phyloP scores from a whole-genome alignment of 2,797 vertebrate species.

The Lithobates pipiens region DNA sequence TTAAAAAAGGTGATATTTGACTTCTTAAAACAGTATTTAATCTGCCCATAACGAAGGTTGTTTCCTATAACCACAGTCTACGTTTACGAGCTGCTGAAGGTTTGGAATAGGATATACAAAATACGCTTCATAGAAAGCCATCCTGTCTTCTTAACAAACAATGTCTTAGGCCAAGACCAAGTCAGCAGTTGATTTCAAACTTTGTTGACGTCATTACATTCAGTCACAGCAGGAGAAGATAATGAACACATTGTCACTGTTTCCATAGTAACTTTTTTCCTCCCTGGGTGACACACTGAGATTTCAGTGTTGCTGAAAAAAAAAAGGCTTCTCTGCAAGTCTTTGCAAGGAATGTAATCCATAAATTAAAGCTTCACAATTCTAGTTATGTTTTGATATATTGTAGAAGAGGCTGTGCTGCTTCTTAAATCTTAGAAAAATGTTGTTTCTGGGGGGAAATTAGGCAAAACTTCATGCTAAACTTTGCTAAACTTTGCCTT shows the following conservation, averaged over 20 bases:
- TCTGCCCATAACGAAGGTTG: background rate
- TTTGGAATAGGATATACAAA: conserved; percentile 14
- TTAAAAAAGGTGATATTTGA: too few species aligned
- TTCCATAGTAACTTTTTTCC: conserved; percentile 57
- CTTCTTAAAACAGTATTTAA: background rate
- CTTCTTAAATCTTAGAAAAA: background rate
- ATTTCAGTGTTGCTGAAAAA: conserved; percentile 47
- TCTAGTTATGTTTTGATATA: background rate
- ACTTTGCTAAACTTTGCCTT: background rate
- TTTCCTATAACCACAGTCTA: background rate
- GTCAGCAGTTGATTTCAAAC: conserved; percentile 47
- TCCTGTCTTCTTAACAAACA: conserved; percentile 8
- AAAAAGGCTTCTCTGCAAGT: conserved; percentile 42
- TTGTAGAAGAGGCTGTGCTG: background rate
- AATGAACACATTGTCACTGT: conserved; percentile 58
- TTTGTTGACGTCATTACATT: conserved; percentile 56
- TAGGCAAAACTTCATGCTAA: background rate
- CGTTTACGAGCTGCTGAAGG: background rate
- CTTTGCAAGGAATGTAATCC: conserved; percentile 40
- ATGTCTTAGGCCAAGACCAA: conserved; percentile 42
- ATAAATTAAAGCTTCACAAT: conserved; percentile 36
- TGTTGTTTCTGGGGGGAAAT: background rate
- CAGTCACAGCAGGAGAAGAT: conserved; percentile 48
- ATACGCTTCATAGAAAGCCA: conserved; percentile 7
- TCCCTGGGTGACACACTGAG: conserved; percentile 50